Conservation (phyloP, 2,888 invertebrate species). For the Gisinianus flammeolus region DNA sequence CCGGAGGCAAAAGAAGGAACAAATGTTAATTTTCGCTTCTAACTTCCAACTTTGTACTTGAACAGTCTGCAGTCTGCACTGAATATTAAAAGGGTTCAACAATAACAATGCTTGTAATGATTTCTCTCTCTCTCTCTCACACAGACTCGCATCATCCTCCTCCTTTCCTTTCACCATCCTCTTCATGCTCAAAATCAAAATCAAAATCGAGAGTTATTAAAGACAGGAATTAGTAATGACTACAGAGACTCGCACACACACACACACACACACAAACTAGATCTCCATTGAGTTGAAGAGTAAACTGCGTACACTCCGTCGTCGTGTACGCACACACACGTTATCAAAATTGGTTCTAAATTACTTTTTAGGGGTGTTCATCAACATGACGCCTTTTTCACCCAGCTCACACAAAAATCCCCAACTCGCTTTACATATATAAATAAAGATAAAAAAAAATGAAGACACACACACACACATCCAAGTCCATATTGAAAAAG, state of each 20-base stretch:
- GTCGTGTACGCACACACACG: not conserved
- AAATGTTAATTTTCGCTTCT: conserved; percentile 11
- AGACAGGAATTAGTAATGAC: conserved; percentile 15
- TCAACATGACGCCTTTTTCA: conserved; percentile 3
- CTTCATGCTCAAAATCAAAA: not conserved
- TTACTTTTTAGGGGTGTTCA: conserved; percentile 12
- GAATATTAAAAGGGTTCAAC: conserved; percentile 26
- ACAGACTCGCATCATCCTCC: no score
- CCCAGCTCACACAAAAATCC: not conserved
- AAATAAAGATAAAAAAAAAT: not conserved
- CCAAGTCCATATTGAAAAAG: no score
- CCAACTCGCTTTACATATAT: not conserved
- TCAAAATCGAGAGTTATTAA: conserved; percentile 36
- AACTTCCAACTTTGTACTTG: not conserved
- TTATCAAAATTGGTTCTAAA: conserved; percentile 21
- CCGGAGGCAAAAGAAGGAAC: not conserved
- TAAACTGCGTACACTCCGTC: not conserved
- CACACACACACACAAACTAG: not conserved
- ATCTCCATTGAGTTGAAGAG: not conserved
- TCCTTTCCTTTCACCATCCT: not conserved
- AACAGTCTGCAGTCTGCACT: not conserved
- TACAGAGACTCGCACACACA: not conserved
- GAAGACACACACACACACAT: no score
- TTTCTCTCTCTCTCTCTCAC: conserved; percentile 9
- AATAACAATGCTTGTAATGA: conserved; percentile 18